Evolutionary conservation across 2,888 invertebrate genomes (phyloP).

Genomic region (Hesperia comma): DNA sequence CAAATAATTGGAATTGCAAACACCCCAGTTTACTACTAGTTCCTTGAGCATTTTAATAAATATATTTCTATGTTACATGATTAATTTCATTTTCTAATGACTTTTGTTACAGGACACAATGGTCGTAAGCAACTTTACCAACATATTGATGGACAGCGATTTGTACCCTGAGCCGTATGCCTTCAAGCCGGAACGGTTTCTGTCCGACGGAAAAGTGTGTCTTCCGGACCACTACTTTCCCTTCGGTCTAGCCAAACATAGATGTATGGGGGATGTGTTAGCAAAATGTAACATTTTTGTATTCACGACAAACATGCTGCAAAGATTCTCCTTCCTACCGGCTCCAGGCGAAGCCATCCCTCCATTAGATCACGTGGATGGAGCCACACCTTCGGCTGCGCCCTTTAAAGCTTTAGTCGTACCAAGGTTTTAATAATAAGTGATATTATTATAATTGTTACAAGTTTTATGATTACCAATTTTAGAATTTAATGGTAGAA

Average conservation of each 20-base stretch:
- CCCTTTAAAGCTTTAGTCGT: slow-evolving; percentile 88
- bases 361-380: slow-evolving; percentile 87
- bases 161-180: slow-evolving; percentile 87
- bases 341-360: slow-evolving; percentile 87
- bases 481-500: neutral
- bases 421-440: slow-evolving; percentile 66
- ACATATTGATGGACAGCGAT: slow-evolving; percentile 87
- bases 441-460: too few relatives aligned
- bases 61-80: too few relatives aligned
- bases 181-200: slow-evolving; percentile 90
- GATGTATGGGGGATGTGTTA: slow-evolving; percentile 91
- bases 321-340: slow-evolving; percentile 87
- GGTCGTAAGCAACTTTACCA: slow-evolving; percentile 90
- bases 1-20: too few relatives aligned
- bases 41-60: too few relatives aligned
- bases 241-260: slow-evolving; percentile 90
- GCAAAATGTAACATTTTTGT: slow-evolving; percentile 91
- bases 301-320: slow-evolving; percentile 89
- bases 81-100: neutral
- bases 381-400: slow-evolving; percentile 90
- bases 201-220: slow-evolving; percentile 84
- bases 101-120: slow-evolving; percentile 86
- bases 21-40: too few relatives aligned
- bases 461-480: neutral
- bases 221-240: slow-evolving; percentile 89